Evolutionary conservation across 2,113 vertebrate genomes (phyloP), one percentile per base, ranked within the genome.

Genomic region (Cheilinus undulatus): DNA sequence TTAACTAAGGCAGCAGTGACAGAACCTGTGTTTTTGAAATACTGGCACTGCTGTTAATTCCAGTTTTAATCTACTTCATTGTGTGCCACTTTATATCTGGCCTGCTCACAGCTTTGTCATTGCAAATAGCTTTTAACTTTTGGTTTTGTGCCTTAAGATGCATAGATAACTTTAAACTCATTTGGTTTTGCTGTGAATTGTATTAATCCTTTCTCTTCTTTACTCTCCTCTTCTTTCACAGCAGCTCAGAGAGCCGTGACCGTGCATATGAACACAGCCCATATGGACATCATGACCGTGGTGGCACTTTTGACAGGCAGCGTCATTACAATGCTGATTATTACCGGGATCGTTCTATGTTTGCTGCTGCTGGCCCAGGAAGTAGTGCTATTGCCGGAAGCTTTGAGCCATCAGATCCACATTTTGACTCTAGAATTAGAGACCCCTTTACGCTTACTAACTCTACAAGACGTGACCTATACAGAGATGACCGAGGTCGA

Each of bases 181-280:
- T 15, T 56, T 1, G 2, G 11, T 20, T 51, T 52, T 67, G 12
- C 62, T 51, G 61, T 5, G 0, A 67, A 60, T 23, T 17, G 28
- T 62, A 66, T 20, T 79, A 73, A 76, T 14, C 38, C 19, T 42
- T n/a, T 62, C 3, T 22, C 43, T 36, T 42, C 49, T 76, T 42
- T 80, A 56, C 63, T 65, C 53, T 88, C 64, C 91, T 85, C 76
- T 82, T 92, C 76, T 93, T 94, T 86, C 53, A 68, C 97, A 99
- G 97, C 95, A 96, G 95, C 94, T 96, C 98, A 93, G 98, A 99
- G 92, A 97, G 95, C 92, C 96, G 97, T 93, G 98, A 99, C 90
- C 97, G 98, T 93, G 94, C 96, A 85, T 99, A 99, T 89, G 97
- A 99, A 91, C 97, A 97, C 95, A 99, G 96, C 97, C 97, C 97